Evolutionary conservation across 2,797 vertebrate genomes (phyloP), one percentile per base, ranked within the genome.

Genomic region (Centropyge bicolor): DNA sequence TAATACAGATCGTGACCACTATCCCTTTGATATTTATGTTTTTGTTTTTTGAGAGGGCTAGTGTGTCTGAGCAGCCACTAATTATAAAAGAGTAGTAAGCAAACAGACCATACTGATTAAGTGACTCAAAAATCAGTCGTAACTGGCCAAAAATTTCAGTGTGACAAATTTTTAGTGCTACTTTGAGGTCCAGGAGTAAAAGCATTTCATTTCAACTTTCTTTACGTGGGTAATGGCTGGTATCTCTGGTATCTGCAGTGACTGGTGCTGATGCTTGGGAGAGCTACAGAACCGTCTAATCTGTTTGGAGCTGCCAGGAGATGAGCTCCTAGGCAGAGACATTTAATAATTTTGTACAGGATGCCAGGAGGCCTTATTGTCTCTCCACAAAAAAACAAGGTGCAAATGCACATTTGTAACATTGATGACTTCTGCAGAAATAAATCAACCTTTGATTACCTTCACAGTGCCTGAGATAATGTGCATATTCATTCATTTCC

Each of bases 401-500:
- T 36, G 17, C 16, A 35, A 59, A 59, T 57, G 6, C 13, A 51
- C 11, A 22, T 51, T 22, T 54, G 24, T 51, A n/a, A 49, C 24
- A 54, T 13, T 8, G 4, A 56, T 35, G 54, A n/a, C 7, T 57
- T 59, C 36, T 59, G 13, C 54, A 31, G 24, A n/a, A 57, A 36
- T 20, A 36, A 20, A 36, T 57, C 55, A 20, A 36, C 19, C 55
- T 36, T 57, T 11, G 56, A 59, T 38, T 35, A 38, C 35, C 35
- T 38, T 59, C 35, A 59, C 57, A 40, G 57, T 11, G 19, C 38
- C 38, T 40, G n/a, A 27, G 40, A 62, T 62, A 24, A 43, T 17
- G 14, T n/a, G 13, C n/a, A 62, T 62, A 43, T 62, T 62, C 14
- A 24, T 62, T 62, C 14, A 43, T 62, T 61, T 61, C 7, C 8